phyloP scores from a whole-genome alignment of 2,113 vertebrate species.

The Zosterops japonicus region DNA sequence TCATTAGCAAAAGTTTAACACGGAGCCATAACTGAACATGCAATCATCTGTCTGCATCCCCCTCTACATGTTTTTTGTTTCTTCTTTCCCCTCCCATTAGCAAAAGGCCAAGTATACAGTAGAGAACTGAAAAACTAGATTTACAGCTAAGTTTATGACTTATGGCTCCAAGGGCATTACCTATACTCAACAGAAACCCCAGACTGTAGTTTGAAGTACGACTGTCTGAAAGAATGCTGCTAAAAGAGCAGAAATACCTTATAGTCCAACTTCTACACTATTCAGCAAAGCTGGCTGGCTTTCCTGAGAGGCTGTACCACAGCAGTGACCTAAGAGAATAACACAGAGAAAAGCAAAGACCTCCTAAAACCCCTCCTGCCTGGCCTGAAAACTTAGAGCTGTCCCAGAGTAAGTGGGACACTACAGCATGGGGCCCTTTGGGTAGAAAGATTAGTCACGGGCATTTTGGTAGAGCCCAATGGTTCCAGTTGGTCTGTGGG shows the following conservation, averaged over 20 bases:
- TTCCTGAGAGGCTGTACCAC: background rate
- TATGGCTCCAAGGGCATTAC: background rate
- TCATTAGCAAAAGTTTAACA: background rate
- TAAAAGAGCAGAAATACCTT: background rate
- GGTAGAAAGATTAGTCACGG: background rate
- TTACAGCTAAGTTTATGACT: background rate
- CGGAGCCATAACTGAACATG: background rate
- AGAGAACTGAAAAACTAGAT: background rate
- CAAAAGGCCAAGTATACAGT: background rate
- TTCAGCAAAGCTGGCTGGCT: background rate
- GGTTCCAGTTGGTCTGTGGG: background rate
- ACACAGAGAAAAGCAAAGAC: background rate
- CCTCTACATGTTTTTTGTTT: background rate
- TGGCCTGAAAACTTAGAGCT: background rate
- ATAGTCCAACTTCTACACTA: background rate
- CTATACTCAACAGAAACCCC: background rate
- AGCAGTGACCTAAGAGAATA: background rate
- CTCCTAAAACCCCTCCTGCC: background rate
- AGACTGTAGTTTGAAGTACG: background rate
- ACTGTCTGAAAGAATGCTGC: background rate
- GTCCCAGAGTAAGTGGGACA: background rate
- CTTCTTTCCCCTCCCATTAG: background rate
- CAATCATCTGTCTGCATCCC: background rate
- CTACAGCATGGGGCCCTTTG: background rate
- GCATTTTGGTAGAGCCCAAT: background rate